Evolutionary conservation across 2,113 vertebrate species (phyloP).

Genomic region (Geococcyx californianus): DNA sequence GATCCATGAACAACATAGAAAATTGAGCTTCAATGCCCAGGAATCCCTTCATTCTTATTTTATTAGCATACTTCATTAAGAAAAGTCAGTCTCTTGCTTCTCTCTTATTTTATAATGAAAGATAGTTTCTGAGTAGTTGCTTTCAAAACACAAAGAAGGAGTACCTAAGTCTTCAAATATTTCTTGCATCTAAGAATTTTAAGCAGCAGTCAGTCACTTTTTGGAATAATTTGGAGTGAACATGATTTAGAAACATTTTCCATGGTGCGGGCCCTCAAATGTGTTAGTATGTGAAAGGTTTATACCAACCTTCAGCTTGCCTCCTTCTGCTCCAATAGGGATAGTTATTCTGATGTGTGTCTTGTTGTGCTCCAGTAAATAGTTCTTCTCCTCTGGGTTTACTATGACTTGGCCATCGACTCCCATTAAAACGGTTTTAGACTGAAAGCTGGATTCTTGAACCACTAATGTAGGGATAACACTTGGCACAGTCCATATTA

Average conservation of each 20-base stretch:
- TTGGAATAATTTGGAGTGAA: background rate
- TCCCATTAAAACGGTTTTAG: conserved; percentile 76
- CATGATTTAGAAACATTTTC: background rate
- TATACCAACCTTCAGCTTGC: conserved; percentile 52
- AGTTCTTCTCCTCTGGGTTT: conserved; percentile 50
- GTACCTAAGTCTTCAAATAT: background rate
- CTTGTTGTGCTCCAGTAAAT: conserved; percentile 59
- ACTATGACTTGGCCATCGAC: conserved; percentile 58
- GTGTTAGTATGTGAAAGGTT: background rate
- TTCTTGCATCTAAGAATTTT: background rate
- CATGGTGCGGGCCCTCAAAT: background rate
- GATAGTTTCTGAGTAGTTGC: background rate
- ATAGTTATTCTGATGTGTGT: conserved; percentile 67
- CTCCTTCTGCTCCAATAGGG: conserved; percentile 80
- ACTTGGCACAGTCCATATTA: conserved; percentile 81
- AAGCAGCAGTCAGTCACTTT: background rate
- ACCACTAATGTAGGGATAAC: conserved; percentile 74
- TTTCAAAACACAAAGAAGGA: background rate
- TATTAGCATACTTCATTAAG: background rate
- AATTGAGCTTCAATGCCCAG: background rate
- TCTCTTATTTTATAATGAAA: background rate
- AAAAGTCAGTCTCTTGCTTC: background rate
- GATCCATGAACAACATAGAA: background rate
- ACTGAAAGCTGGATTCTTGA: conserved; percentile 38
- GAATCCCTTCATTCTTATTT: background rate